Conservation (phyloP, 2,888 invertebrate genomes). For the Sialis lutaria region DNA sequence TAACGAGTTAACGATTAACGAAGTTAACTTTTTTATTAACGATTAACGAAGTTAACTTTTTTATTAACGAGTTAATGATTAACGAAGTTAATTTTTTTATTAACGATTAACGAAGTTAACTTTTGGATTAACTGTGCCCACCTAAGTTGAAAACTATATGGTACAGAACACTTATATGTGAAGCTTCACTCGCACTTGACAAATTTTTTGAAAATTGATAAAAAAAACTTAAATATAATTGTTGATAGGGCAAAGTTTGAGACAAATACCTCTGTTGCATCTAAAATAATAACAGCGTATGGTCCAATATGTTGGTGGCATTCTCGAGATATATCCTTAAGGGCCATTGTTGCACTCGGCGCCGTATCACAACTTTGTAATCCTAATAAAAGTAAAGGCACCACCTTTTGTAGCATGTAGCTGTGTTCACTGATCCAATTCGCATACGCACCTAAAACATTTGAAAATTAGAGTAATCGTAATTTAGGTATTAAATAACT, state of each 20-base stretch:
- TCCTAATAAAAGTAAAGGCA: slow-evolving; percentile 51
- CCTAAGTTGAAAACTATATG: no score
- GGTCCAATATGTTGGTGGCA: slow-evolving; percentile 59
- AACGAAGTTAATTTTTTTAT: no score
- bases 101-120: no score
- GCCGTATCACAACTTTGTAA: slow-evolving; percentile 48
- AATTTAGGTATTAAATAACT: neutral
- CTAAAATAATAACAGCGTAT: slow-evolving; percentile 57
- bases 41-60: no score
- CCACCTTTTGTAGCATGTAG: slow-evolving; percentile 41
- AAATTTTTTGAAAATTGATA: no score
- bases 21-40: no score
- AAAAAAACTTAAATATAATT: no score
- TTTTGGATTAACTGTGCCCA: no score
- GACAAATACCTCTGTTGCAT: slow-evolving; percentile 40
- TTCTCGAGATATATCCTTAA: slow-evolving; percentile 74
- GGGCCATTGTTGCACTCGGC: slow-evolving; percentile 68
- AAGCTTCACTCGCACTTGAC: no score
- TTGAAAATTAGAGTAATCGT: neutral
- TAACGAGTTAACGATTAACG: no score
- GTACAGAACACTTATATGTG: no score
- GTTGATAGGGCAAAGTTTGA: neutral
- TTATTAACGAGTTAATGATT: no score
- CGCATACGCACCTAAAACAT: slow-evolving; percentile 51
- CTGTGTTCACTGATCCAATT: slow-evolving; percentile 68